Percentiles rank a stretch among this genome's conserved stretches.
Evolutionary conservation across 2,888 invertebrate species (phyloP).

Genomic region (Campaea margaritaria): DNA sequence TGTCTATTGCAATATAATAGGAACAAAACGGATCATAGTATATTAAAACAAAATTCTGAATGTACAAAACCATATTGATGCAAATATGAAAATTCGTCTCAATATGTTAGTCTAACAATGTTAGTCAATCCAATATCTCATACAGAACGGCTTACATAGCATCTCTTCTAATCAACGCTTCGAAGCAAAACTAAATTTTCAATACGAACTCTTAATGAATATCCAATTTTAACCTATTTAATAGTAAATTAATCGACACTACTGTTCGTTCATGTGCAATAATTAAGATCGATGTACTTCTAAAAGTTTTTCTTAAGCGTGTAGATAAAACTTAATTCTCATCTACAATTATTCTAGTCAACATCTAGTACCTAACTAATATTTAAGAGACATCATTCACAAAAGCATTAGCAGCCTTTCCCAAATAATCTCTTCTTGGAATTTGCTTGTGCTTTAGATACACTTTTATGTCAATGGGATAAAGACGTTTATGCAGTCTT

Average conservation of each 20-base stretch:
- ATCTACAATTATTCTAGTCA: constrained; percentile 18
- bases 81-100: constrained; percentile 26
- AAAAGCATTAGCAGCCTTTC: too few species aligned
- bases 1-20: too few species aligned
- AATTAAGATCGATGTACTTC: constrained; percentile 8
- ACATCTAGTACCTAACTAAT: background rate
- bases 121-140: constrained; percentile 32
- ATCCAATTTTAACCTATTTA: constrained; percentile 14
- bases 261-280: constrained; percentile 10
- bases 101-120: constrained; percentile 22
- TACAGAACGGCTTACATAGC: constrained; percentile 32
- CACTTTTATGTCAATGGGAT: too few species aligned
- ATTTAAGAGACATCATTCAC: too few species aligned
- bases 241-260: constrained; percentile 14
- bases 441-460: too few species aligned
- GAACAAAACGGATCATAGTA: too few species aligned
- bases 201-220: constrained; percentile 16
- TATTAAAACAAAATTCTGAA: too few species aligned
- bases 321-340: background rate
- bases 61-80: background rate
- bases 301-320: background rate
- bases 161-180: constrained; percentile 31
- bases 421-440: too few species aligned
- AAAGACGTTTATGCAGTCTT: too few species aligned
- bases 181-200: constrained; percentile 19